Evolutionary conservation across 1,140 invertebrate genomes (phyloP).

Genomic region (Drosophila ficusphila): DNA sequence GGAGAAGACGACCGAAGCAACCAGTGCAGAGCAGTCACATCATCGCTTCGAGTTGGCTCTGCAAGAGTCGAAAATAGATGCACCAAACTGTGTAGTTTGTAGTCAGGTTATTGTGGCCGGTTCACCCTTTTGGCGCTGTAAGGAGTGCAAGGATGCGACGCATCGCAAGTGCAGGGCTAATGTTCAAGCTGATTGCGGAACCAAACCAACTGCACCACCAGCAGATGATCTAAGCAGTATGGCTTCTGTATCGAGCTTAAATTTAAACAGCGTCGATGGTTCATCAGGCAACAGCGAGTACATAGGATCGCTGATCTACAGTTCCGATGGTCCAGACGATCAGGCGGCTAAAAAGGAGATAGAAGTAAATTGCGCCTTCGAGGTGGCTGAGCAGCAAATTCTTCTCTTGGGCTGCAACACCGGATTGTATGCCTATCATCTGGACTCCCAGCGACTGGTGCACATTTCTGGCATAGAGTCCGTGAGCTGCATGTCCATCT

Average conservation of each 20-base stretch:
- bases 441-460: conserved; percentile 79
- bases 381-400: conserved; percentile 71
- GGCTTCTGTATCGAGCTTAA: conserved; percentile 39
- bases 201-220: conserved; percentile 20
- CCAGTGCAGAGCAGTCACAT: conserved; percentile 15
- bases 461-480: conserved; percentile 88
- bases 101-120: conserved; percentile 56
- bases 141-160: conserved; percentile 69
- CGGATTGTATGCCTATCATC: conserved; percentile 77
- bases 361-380: conserved; percentile 77
- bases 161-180: conserved; percentile 72
- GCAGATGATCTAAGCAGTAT: conserved; percentile 24
- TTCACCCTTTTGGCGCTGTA: conserved; percentile 76
- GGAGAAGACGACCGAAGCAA: background rate
- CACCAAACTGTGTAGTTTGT: conserved; percentile 56
- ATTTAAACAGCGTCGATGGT: conserved; percentile 31
- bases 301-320: conserved; percentile 59
- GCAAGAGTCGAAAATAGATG: conserved; percentile 48
- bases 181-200: conserved; percentile 56
- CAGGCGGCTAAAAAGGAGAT: conserved; percentile 23
- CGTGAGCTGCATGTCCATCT: conserved; percentile 87
- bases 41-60: conserved; percentile 79
- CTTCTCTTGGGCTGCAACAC: conserved; percentile 72
- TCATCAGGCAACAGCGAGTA: conserved; percentile 38
- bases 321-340: conserved; percentile 7